Evolutionary conservation across 2,113 vertebrate species (phyloP).

Genomic region (Xenopus laevis): DNA sequence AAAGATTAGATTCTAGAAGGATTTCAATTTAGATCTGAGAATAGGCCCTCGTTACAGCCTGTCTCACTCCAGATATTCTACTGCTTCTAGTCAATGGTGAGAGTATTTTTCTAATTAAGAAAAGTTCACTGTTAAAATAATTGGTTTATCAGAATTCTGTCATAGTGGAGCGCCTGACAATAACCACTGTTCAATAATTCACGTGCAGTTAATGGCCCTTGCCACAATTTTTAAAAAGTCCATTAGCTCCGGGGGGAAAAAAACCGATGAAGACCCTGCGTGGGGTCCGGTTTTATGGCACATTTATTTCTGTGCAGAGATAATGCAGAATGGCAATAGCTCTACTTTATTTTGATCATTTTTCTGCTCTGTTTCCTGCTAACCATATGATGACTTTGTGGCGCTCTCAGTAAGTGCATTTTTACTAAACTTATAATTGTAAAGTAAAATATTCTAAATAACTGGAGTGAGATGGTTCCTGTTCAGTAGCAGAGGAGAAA

Average conservation of each 20-base stretch:
- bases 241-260: slow-evolving; percentile 39
- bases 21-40: background rate
- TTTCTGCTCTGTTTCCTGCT: slow-evolving; percentile 37
- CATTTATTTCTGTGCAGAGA: slow-evolving; percentile 35
- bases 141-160: slow-evolving; percentile 35
- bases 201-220: slow-evolving; percentile 43
- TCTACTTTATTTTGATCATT: slow-evolving; percentile 28
- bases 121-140: slow-evolving; percentile 43
- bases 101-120: slow-evolving; percentile 31
- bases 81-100: background rate
- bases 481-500: background rate
- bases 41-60: background rate
- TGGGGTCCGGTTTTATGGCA: slow-evolving; percentile 40
- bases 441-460: slow-evolving; percentile 1
- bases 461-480: background rate
- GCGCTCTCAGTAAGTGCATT: slow-evolving; percentile 11
- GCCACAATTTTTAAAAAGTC: slow-evolving; percentile 29
- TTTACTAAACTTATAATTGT: background rate
- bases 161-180: slow-evolving; percentile 34
- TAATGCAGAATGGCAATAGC: slow-evolving; percentile 27
- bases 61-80: background rate
- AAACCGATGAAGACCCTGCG: slow-evolving; percentile 19
- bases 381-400: slow-evolving; percentile 11
- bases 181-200: slow-evolving; percentile 41
- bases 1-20: background rate